Evolutionary conservation across 1,140 invertebrate species (phyloP).

Genomic region (Solen grandis): DNA sequence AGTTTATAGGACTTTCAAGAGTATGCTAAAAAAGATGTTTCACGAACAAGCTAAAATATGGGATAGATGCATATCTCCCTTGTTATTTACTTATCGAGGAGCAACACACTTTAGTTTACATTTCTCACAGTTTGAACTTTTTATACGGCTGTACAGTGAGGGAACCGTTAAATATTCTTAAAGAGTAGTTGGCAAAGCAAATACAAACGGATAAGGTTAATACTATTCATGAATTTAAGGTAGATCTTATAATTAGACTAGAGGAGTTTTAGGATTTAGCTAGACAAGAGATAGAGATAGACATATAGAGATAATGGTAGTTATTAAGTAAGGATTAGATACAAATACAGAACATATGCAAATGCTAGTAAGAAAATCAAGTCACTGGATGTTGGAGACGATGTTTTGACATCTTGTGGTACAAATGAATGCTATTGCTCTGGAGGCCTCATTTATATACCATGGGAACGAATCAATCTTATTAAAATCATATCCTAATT

Average conservation of each 20-base stretch:
- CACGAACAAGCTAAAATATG: conserved; percentile 68
- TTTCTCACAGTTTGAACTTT: conserved; percentile 70
- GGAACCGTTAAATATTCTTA: conserved; percentile 67
- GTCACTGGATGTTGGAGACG: conserved; percentile 48
- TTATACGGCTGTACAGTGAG: conserved; percentile 70
- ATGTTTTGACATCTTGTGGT: too few species aligned
- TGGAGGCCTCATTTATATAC: too few species aligned
- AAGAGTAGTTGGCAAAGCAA: too few species aligned
- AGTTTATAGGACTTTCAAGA: conserved; percentile 65
- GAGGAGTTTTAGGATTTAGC: conserved; percentile 52
- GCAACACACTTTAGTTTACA: conserved; percentile 59
- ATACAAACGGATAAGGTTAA: too few species aligned
- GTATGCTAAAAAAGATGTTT: conserved; percentile 67
- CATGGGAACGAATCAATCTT: too few species aligned
- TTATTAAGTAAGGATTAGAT: too few species aligned
- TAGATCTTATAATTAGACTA: conserved; percentile 49
- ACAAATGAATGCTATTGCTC: too few species aligned
- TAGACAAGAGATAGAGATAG: conserved; percentile 45
- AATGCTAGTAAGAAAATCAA: too few species aligned
- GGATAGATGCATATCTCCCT: conserved; percentile 68
- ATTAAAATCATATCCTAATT: too few species aligned
- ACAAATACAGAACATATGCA: too few species aligned
- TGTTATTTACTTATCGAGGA: conserved; percentile 72
- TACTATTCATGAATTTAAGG: too few species aligned
- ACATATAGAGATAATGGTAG: too few species aligned